These are phyloP conservation scores for Drosophila mayaguana DNA, from an alignment of 2,888 invertebrate species.

Conservation along the genomic window DNA sequence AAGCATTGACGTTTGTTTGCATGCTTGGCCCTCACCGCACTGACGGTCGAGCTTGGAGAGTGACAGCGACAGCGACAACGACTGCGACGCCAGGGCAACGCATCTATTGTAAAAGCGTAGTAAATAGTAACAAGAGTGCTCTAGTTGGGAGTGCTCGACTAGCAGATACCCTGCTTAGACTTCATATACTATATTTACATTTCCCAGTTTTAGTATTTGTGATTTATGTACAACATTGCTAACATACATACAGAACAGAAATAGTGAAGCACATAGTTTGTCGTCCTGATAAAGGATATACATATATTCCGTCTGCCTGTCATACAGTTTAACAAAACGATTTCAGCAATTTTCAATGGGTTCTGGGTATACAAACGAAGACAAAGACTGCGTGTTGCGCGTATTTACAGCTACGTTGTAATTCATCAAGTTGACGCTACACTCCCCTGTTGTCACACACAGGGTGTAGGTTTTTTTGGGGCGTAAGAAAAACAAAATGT, in stretches of 20 bases:
- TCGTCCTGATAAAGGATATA: no score
- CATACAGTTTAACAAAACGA: not conserved
- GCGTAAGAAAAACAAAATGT: slow-evolving; percentile 63
- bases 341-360: not conserved
- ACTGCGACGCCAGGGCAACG: slow-evolving; percentile 19
- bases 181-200: no score
- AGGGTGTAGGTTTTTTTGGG: slow-evolving; percentile 46
- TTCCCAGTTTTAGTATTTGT: no score
- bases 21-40: slow-evolving; percentile 38
- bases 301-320: not conserved
- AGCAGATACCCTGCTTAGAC: not conserved
- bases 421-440: slow-evolving; percentile 63
- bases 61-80: slow-evolving; percentile 5
- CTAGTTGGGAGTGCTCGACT: not conserved
- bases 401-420: slow-evolving; percentile 65
- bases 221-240: no score
- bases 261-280: no score
- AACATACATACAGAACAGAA: no score
- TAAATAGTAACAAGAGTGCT: slow-evolving; percentile 45
- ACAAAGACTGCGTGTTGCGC: slow-evolving; percentile 44
- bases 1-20: slow-evolving; percentile 69
- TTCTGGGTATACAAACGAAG: not conserved
- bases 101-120: slow-evolving; percentile 64
- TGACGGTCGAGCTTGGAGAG: slow-evolving; percentile 17
- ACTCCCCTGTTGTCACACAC: slow-evolving; percentile 1